Evolutionary conservation across 2,888 invertebrate genomes (phyloP).

Genomic region (Gnatocerus cornutus): DNA sequence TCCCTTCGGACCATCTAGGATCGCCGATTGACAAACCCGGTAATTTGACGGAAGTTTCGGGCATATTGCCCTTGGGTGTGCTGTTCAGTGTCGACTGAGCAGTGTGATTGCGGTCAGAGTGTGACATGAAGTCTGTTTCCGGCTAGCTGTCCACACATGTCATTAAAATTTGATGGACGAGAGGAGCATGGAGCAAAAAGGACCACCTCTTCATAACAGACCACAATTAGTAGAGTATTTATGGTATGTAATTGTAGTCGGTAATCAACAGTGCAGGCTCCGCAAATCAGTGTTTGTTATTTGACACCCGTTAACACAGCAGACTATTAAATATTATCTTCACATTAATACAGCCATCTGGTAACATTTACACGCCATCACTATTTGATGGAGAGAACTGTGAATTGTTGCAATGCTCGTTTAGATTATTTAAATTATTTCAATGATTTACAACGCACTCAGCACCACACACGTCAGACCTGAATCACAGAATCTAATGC

Average conservation of each 20-base stretch:
- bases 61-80: conserved; percentile 41
- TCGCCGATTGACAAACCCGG: too few relatives aligned
- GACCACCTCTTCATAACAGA: conserved; percentile 52
- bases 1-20: too few relatives aligned
- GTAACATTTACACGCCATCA: conserved; percentile 42
- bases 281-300: conserved; percentile 50
- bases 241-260: conserved; percentile 50
- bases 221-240: conserved; percentile 49
- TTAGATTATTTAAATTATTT: conserved; percentile 47
- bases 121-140: conserved; percentile 49
- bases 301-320: conserved; percentile 50
- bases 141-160: conserved; percentile 44
- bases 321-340: conserved; percentile 47
- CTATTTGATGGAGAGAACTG: conserved; percentile 33
- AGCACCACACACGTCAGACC: conserved; percentile 36
- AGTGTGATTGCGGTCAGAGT: conserved; percentile 47
- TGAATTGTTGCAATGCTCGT: conserved; percentile 34
- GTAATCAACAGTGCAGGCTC: conserved; percentile 50
- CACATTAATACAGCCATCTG: conserved; percentile 47
- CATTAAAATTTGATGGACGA: conserved; percentile 48
- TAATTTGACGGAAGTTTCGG: background rate
- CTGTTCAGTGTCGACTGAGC: conserved; percentile 37
- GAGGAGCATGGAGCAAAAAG: conserved; percentile 54
- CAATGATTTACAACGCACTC: conserved; percentile 40
- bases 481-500: conserved; percentile 38